phyloP scores from a whole-genome alignment of 1,140 invertebrate genomes.

The Drosophila pectinifera region DNA sequence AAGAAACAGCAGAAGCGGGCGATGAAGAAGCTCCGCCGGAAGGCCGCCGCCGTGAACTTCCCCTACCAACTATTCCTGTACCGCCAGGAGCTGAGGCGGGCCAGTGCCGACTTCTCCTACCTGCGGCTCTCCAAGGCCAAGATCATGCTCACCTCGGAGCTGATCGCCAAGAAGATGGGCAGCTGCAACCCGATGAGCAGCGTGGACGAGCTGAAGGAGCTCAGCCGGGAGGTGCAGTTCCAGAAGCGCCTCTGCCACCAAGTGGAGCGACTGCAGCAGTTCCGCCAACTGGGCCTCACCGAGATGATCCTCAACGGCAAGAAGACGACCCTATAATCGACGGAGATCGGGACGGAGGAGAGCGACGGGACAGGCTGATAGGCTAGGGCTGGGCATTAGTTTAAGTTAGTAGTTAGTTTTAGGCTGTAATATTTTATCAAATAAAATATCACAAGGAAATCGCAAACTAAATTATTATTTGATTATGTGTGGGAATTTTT shows the following conservation, averaged over 20 bases:
- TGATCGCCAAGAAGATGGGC: conserved; percentile 59
- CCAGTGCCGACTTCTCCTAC: conserved; percentile 59
- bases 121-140: conserved; percentile 61
- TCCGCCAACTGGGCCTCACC: conserved; percentile 60
- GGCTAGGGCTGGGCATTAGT: conserved; percentile 28
- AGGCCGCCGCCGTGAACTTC: conserved; percentile 27
- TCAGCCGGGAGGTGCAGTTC: conserved; percentile 74
- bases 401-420: conserved; percentile 52
- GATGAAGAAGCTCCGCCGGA: conserved; percentile 20
- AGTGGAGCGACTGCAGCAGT: conserved; percentile 67
- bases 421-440: conserved; percentile 72
- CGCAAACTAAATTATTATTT: too few relatives aligned
- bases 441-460: conserved; percentile 69
- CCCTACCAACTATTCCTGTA: conserved; percentile 64
- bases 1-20: conserved; percentile 32
- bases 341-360: neutral
- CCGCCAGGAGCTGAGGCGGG: conserved; percentile 57
- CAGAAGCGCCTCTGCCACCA: conserved; percentile 63
- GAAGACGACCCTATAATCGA: conserved; percentile 38
- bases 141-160: conserved; percentile 52
- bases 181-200: conserved; percentile 37
- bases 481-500: too few relatives aligned
- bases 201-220: conserved; percentile 62
- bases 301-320: conserved; percentile 68
- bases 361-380: conserved; percentile 12